A percentile compares a stretch with the other conserved stretches of the same genome.
Conservation (phyloP, 1,140 invertebrate species). For the Rhynchophorus ferrugineus region DNA sequence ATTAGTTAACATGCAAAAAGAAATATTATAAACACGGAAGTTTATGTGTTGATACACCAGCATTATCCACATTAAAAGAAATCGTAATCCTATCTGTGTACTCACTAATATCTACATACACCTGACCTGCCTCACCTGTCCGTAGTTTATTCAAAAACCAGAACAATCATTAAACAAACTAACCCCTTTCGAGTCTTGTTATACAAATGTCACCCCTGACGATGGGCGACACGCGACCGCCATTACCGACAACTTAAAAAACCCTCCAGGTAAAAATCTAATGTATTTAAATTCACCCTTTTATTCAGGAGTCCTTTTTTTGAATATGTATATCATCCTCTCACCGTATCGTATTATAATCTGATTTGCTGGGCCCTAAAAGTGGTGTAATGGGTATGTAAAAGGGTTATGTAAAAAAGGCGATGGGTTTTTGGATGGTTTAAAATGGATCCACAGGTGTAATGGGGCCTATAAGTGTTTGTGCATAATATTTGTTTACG, state of each 20-base stretch:
- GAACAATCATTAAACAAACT: too few relatives aligned
- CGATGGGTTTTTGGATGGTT: slow-evolving; percentile 2
- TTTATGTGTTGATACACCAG: too few relatives aligned
- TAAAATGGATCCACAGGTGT: slow-evolving; percentile 3
- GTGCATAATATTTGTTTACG: slow-evolving; percentile 7
- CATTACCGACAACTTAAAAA: neutral
- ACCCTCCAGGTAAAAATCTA: neutral
- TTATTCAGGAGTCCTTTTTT: slow-evolving; percentile 2
- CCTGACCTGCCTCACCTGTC: too few relatives aligned
- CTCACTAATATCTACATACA: too few relatives aligned
- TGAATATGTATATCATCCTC: slow-evolving; percentile 8
- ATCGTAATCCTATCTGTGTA: too few relatives aligned
- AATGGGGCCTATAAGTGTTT: neutral
- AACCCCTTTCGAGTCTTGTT: neutral
- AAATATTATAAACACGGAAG: too few relatives aligned
- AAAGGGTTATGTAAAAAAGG: slow-evolving; percentile 11
- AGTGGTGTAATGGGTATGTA: neutral
- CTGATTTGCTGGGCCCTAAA: neutral
- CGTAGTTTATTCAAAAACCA: too few relatives aligned
- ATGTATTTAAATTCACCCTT: slow-evolving; percentile 19
- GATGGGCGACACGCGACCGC: slow-evolving; percentile 6
- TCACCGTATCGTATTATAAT: slow-evolving; percentile 5
- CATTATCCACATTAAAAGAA: too few relatives aligned
- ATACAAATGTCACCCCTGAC: neutral
- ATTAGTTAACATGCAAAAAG: too few relatives aligned